Conservation (phyloP, 1,140 invertebrate species). For the Drosophila littoralis region DNA sequence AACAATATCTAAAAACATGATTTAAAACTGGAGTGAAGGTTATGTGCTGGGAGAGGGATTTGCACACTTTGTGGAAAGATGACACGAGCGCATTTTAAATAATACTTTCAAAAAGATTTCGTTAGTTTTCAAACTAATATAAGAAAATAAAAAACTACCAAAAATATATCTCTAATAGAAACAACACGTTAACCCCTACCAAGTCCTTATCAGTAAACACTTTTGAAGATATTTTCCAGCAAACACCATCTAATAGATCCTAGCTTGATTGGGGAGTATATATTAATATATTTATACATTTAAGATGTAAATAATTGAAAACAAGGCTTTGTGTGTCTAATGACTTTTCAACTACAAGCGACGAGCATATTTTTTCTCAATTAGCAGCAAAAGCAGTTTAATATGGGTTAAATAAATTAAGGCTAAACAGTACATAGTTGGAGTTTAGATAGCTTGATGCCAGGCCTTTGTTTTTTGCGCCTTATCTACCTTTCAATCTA, state of each 20-base stretch:
- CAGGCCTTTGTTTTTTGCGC: conserved; percentile 12
- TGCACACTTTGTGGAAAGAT: conserved; percentile 10
- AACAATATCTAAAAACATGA: conserved; percentile 51
- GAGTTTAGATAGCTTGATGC: conserved; percentile 9
- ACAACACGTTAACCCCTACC: no score
- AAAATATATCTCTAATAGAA: no score
- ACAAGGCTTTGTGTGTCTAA: no score
- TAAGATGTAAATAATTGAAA: no score
- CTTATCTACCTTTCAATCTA: conserved; percentile 65
- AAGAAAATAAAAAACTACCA: background rate
- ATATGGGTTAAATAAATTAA: background rate
- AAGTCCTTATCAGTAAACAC: no score
- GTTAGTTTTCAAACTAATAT: conserved; percentile 9
- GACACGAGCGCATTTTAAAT: conserved; percentile 9
- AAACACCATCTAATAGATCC: no score
- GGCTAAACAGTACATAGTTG: conserved; percentile 4
- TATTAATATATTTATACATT: no score
- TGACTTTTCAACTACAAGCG: no score
- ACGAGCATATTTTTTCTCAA: background rate
- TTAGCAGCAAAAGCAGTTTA: background rate
- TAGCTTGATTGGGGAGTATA: no score
- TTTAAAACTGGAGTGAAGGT: conserved; percentile 53
- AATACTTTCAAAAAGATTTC: background rate
- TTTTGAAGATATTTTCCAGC: no score
- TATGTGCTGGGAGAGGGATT: conserved; percentile 7